Evolutionary conservation across 35 echinoderm and acorn worm genomes (phyloP), one percentile per base, ranked within the genome.

Genomic region (Strongylocentrotus purpuratus): DNA sequence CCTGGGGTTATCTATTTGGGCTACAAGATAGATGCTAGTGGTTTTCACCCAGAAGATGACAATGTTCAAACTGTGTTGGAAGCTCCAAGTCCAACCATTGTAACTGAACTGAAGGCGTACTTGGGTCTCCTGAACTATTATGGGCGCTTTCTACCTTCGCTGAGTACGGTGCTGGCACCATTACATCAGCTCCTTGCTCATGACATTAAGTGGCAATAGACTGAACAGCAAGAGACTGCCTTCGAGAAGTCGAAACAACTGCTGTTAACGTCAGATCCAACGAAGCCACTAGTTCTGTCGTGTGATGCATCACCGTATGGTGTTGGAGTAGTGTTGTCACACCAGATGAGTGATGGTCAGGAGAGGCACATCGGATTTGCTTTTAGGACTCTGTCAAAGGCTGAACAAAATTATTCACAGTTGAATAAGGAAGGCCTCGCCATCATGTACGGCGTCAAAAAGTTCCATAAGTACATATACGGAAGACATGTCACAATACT

Each of bases 101-200:
- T 98, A 11, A 33, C 85, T n/a, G 89, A 98, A 33, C n/a, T 95
- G 11, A 95, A 78, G 25, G 48, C 97, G 13, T 98, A 94, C 45
- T 88, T 8, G 25, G 85, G 85, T 33, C 7, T 86, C 32, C 85
- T 86, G 6, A 86, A 86, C 85, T 6, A 86, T 4, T 86, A 86
- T 32, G 4, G 85, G 85, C 20, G 32, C 7, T 86, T 86, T 33
- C 25, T 92, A 33, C 86, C 86, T 9, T 33, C 31, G 9, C 41
- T 88, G 86, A 35, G 25, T 8, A 86, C 85, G 4, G 85, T 25
- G 4, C 85, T 86, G 85, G 22, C 7, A 5, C 48, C 48, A 5
- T 15, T 86, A 5, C 85, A 86, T 86, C 4, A 31, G 9, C 45
- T 88, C 9, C 31, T 88, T 9, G 17, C 7, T 10, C 7, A 9